A percentile compares a stretch with the other conserved stretches of the same genome.
These are phyloP conservation scores for Chesias legatella DNA, from an alignment of 2,888 invertebrate genomes.

Conservation along the genomic window DNA sequence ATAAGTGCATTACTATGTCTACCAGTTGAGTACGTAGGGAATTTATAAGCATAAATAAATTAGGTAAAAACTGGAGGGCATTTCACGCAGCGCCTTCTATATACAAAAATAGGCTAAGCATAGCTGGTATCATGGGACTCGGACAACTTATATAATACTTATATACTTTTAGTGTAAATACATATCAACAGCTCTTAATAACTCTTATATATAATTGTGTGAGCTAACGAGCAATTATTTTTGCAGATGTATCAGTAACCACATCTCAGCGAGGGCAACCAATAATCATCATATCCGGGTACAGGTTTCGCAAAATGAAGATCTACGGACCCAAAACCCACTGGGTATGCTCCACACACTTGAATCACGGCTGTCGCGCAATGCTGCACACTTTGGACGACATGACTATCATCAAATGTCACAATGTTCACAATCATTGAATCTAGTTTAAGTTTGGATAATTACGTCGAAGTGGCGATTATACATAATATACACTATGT, in stretches of 20 bases:
- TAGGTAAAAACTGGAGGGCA: no score
- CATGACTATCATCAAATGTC: conserved; percentile 4
- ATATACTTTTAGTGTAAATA: no score
- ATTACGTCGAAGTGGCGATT: no score
- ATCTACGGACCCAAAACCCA: background rate
- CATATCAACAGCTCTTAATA: background rate
- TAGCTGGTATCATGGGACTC: no score
- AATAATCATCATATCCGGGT: background rate
- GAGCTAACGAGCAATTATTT: no score
- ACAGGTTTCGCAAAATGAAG: background rate
- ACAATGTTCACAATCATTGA: conserved; percentile 8
- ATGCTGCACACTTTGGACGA: conserved; percentile 2
- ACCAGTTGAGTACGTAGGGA: no score
- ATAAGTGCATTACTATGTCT: no score
- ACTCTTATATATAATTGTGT: background rate
- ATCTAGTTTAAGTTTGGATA: background rate
- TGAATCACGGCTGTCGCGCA: conserved; percentile 3
- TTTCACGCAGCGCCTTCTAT: no score
- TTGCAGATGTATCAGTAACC: background rate
- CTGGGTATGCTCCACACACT: background rate
- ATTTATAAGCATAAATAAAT: no score
- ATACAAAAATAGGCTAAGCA: no score
- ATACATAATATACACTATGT: no score
- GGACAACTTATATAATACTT: no score
- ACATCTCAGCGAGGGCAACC: background rate